Percentiles rank a stretch among this genome's conserved stretches.
phyloP scores from a whole-genome alignment of 2,888 invertebrate genomes.

The Drosophila cracens region DNA sequence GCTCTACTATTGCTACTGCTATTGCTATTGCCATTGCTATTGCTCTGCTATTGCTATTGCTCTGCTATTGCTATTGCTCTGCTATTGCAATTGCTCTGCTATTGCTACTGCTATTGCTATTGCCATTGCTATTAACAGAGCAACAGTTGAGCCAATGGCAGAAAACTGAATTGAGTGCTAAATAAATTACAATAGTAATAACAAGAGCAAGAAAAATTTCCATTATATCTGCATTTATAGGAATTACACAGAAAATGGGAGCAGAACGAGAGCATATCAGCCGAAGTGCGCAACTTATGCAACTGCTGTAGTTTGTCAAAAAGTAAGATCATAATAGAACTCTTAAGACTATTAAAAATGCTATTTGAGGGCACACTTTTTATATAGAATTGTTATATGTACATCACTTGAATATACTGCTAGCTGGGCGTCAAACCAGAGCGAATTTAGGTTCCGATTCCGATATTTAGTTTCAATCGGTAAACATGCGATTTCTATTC shows the following conservation, averaged over 20 bases:
- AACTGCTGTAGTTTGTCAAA: neutral
- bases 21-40: too few relatives aligned
- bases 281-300: neutral
- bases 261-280: neutral
- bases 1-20: too few relatives aligned
- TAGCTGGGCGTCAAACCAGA: neutral
- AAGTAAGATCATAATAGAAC: neutral
- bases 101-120: too few relatives aligned
- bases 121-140: neutral
- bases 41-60: too few relatives aligned
- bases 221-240: neutral
- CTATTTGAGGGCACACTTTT: neutral
- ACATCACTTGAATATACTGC: neutral
- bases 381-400: neutral
- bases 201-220: neutral
- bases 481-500: neutral
- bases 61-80: too few relatives aligned
- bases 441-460: neutral
- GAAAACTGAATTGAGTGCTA: neutral
- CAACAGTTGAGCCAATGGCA: neutral
- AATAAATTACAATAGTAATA: neutral
- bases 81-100: neutral
- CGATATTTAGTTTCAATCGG: neutral
- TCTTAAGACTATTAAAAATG: neutral
- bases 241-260: neutral